These are phyloP conservation scores for Myotis pilosus DNA, from an alignment of 2,797 vertebrate species.

Conservation along the genomic window DNA sequence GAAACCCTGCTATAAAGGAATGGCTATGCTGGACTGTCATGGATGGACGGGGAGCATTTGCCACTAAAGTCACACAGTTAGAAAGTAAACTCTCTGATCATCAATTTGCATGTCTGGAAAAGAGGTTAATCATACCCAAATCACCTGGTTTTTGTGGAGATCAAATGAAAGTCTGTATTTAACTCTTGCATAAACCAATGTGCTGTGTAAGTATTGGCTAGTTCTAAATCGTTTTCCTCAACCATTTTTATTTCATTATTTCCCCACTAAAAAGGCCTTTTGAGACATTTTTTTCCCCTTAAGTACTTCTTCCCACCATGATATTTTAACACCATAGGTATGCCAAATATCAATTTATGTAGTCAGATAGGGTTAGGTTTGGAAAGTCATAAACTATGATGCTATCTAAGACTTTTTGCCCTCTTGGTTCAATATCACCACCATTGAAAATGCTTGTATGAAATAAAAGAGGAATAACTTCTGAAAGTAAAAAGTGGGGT, in stretches of 20 bases:
- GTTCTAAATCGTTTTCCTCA: background rate
- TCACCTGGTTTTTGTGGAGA: background rate
- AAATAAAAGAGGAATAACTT: background rate
- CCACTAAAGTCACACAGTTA: background rate
- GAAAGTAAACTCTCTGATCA: background rate
- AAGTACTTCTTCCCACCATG: background rate
- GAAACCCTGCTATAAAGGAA: background rate
- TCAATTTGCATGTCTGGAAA: background rate
- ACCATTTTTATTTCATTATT: background rate
- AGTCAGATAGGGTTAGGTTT: background rate
- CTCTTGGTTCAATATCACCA: background rate
- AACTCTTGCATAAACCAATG: background rate
- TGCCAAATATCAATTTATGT: background rate
- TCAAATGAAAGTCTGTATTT: background rate
- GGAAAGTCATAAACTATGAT: background rate
- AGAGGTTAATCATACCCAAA: background rate
- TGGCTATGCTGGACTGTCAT: background rate
- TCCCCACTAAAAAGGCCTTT: background rate
- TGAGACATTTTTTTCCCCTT: background rate
- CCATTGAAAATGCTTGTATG: background rate
- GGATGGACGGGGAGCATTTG: fast-evolving
- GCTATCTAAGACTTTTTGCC: background rate
- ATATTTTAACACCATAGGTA: background rate
- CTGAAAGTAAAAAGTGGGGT: background rate
- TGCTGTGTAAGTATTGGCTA: background rate